Conservation (phyloP, 2,797 vertebrate genomes). For the Protonibea diacanthus region DNA sequence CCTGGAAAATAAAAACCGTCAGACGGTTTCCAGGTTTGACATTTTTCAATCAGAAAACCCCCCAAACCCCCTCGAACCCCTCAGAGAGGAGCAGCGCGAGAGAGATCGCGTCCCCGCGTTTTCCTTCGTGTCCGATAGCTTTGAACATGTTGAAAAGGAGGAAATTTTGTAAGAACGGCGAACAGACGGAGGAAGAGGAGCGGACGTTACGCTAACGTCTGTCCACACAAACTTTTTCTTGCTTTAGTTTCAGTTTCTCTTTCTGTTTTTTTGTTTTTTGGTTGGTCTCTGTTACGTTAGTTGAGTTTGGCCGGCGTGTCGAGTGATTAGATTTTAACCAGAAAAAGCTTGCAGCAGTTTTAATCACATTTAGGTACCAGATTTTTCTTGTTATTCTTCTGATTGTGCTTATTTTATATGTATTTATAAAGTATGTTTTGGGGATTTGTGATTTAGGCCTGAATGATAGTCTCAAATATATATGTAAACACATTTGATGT, state of each 20-base stretch:
- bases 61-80: neutral
- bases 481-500: slow-evolving; percentile 87
- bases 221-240: slow-evolving; percentile 6
- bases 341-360: slow-evolving; percentile 81
- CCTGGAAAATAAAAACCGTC: slow-evolving; percentile 29
- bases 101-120: slow-evolving; percentile 23
- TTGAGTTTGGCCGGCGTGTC: slow-evolving; percentile 76
- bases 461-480: slow-evolving; percentile 85
- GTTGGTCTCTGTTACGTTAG: slow-evolving; percentile 52
- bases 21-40: slow-evolving; percentile 42
- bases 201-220: slow-evolving; percentile 43
- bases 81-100: slow-evolving; percentile 15
- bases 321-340: slow-evolving; percentile 78
- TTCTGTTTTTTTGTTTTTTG: slow-evolving; percentile 45
- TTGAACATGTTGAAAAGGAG: slow-evolving; percentile 47
- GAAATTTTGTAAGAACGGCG: slow-evolving; percentile 44
- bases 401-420: slow-evolving; percentile 86
- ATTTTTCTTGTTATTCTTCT: slow-evolving; percentile 76
- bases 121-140: slow-evolving; percentile 63
- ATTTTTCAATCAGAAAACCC: slow-evolving; percentile 40
- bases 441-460: slow-evolving; percentile 85
- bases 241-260: neutral
- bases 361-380: slow-evolving; percentile 82
- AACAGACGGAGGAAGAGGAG: slow-evolving; percentile 24
- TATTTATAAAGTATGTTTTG: slow-evolving; percentile 86